Percentiles rank a stretch among this genome's conserved stretches.
Evolutionary conservation across 2,797 vertebrate species (phyloP).

Genomic region (Notoglanidium macrostoma): DNA sequence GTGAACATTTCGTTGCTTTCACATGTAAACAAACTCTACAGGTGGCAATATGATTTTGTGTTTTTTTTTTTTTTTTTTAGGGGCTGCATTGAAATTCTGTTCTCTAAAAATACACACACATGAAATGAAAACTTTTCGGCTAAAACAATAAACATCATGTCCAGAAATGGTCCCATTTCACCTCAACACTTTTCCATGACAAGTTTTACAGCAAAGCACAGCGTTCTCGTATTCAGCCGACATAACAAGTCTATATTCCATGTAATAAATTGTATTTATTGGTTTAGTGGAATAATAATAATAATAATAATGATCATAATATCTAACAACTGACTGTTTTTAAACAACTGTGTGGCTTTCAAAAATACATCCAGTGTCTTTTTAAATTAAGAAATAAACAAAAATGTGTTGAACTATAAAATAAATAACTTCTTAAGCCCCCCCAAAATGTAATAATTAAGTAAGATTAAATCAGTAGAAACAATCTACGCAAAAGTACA

Average conservation of each 20-base stretch:
- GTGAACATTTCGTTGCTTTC: background rate
- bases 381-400: background rate
- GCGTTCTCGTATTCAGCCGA: background rate
- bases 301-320: too few species aligned
- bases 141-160: background rate
- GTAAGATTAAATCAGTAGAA: background rate
- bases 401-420: background rate
- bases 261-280: background rate
- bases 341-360: too few species aligned
- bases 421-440: background rate
- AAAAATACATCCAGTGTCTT: background rate
- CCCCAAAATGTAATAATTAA: background rate
- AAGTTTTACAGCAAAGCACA: background rate
- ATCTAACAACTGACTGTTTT: too few species aligned
- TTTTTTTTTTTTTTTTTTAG: background rate
- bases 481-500: background rate
- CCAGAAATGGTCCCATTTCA: background rate
- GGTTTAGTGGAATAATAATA: background rate
- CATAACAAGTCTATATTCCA: background rate
- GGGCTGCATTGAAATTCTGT: background rate
- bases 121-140: background rate
- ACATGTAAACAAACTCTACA: background rate
- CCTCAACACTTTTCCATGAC: background rate
- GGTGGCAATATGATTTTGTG: background rate
- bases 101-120: background rate